Evolutionary conservation across 2,797 vertebrate genomes (phyloP).

Genomic region (Chaetophractus vellerosus): DNA sequence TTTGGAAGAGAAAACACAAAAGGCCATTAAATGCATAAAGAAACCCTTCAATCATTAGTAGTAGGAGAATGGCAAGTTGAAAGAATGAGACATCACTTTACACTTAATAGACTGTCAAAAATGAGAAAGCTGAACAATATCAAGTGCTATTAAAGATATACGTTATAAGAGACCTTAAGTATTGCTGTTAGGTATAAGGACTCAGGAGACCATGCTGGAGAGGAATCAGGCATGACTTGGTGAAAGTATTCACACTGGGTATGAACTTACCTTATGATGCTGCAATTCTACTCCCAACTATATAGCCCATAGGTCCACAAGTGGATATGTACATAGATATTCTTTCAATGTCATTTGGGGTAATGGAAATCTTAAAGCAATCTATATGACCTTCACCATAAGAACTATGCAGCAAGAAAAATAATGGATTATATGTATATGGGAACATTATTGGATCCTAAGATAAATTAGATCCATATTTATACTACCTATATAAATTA

Average conservation of each 20-base stretch:
- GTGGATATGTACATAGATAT: background rate
- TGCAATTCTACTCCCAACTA: too few relatives aligned
- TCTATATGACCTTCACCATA: background rate
- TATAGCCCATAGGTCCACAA: background rate
- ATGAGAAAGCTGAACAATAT: too few relatives aligned
- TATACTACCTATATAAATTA: background rate
- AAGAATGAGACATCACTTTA: too few relatives aligned
- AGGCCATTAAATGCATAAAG: background rate
- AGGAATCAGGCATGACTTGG: too few relatives aligned
- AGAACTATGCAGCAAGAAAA: background rate
- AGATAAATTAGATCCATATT: conserved; percentile 10
- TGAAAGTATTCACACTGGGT: too few relatives aligned
- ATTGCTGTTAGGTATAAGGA: too few relatives aligned
- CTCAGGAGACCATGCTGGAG: too few relatives aligned
- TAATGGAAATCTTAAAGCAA: background rate
- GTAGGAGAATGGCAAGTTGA: background rate
- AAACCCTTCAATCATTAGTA: background rate
- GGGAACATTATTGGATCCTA: background rate
- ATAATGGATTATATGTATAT: background rate
- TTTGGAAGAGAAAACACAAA: background rate
- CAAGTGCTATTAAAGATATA: too few relatives aligned
- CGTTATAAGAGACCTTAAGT: too few relatives aligned
- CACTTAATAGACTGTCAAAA: too few relatives aligned
- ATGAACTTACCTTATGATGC: too few relatives aligned
- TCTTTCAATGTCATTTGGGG: background rate